Evolutionary conservation across 2,797 vertebrate genomes (phyloP), one percentile per base, ranked within the genome.

Genomic region (Lepilemur ruficaudatus): DNA sequence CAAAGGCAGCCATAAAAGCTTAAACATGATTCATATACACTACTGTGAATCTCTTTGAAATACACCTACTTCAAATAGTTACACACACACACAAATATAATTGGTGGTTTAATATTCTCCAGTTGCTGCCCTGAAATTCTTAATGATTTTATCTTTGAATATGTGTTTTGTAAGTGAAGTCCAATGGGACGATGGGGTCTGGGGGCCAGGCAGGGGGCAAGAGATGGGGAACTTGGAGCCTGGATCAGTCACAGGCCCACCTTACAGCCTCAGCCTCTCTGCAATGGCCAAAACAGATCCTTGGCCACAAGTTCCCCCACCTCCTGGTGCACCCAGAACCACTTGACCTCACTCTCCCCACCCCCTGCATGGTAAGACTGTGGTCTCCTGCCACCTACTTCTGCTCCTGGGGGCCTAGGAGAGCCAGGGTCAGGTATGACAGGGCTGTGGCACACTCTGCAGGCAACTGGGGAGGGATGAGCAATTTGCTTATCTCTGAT

Each of bases 121-220:
- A 46, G 18, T 52, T 46, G 59, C 38, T 73, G 14, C 22, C n/a
- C 52, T 69, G 22, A 92, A 59, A 63, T 52, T 82, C 35, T 52
- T 55, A 23, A 48, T 70, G 9, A 92, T 25, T 76, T 63, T 80
- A 5, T 76, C 50, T 81, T 73, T 61, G 57, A 48, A 57, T 28
- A 65, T 8, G 15, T 5, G 52, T 22, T 78, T 86, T 32, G 11
- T 81, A 65, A 89, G 52, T n/a, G 15, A 52, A 67, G 35, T 67
- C 35, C 22, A 7, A 17, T 7, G 38, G 18, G 30, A 69, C 0
- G 5, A 20, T 52, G 43, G 32, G 28, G 8, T 20, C 2, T 9
- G 8, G 41, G 20, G 0, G 2, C 0, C 9, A 10, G 2, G 1
- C 7, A 4, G 11, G 1, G 12, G 22, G 43, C 32, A 22, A 4